Evolutionary conservation across 1,140 invertebrate species (phyloP), one percentile per base, ranked within the genome.

Genomic region (Pseudomyrmex flavicornis): DNA sequence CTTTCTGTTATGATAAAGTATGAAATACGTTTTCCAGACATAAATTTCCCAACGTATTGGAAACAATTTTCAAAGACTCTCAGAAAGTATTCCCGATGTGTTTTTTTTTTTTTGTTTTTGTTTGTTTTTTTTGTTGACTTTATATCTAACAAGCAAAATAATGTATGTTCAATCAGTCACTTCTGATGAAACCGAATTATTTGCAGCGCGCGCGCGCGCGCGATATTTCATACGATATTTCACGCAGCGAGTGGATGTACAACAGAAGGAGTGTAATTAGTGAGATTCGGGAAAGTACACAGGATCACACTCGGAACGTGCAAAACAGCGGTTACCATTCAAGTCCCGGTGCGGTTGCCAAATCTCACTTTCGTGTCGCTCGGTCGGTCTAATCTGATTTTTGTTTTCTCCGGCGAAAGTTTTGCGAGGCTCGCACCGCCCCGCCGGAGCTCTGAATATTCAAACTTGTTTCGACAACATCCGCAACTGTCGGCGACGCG

Each of bases 401-500:
- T 85, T 88, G 77, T 68, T 82, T 52, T 35, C 35, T 35, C 52
- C 82, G 46, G 59, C 65, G 35, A 26, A 74, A 82, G 65, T 74
- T 83, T 26, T 26, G 15, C 35, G 17, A 54, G 56, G 58, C 82
- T 61, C 77, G 68, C 72, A n/a, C n/a, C 44, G 59, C 35, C 35
- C 35, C 35, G 4, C 20, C 44, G 26, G 10, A 58, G 46, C 50
- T 77, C 73, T 88, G 87, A 87, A 88, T 85, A 88, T 88, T 85
- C 82, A 88, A 85, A 72, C 74, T 82, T 88, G 82, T 77, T 84
- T 87, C 63, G 80, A 84, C 85, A 84, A 84, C 74, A 52, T 35
- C 20, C 22, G 58, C 63, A 63, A 79, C 52, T 66, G 73, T 79
- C 68, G 46, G 26, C 54, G 5, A 22, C 75, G 70, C 48, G 20